These are phyloP conservation scores for Symphodus melops DNA, from an alignment of 2,113 vertebrate genomes.

Conservation along the genomic window DNA sequence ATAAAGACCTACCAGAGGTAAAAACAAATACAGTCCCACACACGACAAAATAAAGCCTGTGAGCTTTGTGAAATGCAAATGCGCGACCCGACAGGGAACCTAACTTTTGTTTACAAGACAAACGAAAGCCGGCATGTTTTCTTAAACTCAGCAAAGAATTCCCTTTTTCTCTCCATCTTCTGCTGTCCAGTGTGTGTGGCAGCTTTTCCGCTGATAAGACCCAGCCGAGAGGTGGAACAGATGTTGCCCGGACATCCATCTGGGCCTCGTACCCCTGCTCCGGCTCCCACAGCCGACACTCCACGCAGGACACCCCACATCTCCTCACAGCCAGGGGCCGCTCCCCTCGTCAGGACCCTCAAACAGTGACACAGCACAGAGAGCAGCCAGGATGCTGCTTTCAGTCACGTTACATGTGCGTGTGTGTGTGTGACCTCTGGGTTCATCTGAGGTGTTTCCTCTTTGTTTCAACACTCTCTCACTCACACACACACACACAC, in stretches of 20 bases:
- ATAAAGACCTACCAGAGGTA: slow-evolving; percentile 7
- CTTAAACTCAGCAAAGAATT: slow-evolving; percentile 78
- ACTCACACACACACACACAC: not conserved
- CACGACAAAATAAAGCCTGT: slow-evolving; percentile 32
- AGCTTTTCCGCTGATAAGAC: slow-evolving; percentile 75
- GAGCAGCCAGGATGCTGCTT: slow-evolving; percentile 29
- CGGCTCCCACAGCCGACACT: slow-evolving; percentile 65
- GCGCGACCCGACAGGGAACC: slow-evolving; percentile 70
- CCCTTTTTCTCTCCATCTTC: slow-evolving; percentile 52
- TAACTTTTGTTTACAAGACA: slow-evolving; percentile 79
- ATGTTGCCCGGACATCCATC: slow-evolving; percentile 83
- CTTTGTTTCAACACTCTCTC: slow-evolving; percentile 53
- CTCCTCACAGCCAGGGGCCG: slow-evolving; percentile 39
- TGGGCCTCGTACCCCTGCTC: slow-evolving; percentile 72
- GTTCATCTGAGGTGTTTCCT: slow-evolving; percentile 57
- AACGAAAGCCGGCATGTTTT: slow-evolving; percentile 80
- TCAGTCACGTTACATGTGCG: slow-evolving; percentile 2
- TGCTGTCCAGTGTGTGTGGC: slow-evolving; percentile 59
- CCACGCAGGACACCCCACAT: slow-evolving; percentile 36
- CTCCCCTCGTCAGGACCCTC: not conserved
- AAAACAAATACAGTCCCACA: slow-evolving; percentile 33
- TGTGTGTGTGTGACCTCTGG: slow-evolving; percentile 12
- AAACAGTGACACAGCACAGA: slow-evolving; percentile 41
- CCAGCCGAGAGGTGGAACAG: slow-evolving; percentile 78
- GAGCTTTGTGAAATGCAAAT: slow-evolving; percentile 79